phyloP scores from a whole-genome alignment of 1,140 invertebrate species.

The Stegodyphus dumicola region DNA sequence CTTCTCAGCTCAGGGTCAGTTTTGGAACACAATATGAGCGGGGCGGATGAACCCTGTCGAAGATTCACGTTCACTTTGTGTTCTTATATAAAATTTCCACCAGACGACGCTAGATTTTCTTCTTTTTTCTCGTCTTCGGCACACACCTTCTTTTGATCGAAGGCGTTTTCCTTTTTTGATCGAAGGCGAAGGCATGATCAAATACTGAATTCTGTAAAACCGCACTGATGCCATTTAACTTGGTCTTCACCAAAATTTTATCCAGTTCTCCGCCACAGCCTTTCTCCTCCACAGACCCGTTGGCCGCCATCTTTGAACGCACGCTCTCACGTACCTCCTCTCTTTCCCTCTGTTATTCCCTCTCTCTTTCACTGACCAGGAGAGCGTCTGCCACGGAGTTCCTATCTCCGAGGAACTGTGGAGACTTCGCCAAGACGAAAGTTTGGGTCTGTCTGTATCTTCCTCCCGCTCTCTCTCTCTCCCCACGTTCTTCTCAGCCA shows the following conservation, averaged over 20 bases:
- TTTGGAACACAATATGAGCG: conserved; percentile 40
- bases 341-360: conserved; percentile 5
- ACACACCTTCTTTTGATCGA: too few species aligned
- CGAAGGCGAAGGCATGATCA: conserved; percentile 16
- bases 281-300: conserved; percentile 34
- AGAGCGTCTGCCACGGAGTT: not conserved
- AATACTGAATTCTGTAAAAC: not conserved
- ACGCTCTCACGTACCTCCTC: conserved; percentile 7
- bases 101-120: conserved; percentile 5
- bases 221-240: not conserved
- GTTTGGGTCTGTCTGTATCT: not conserved
- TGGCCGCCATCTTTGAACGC: conserved; percentile 43
- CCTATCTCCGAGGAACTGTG: not conserved
- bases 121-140: not conserved
- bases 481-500: too few species aligned
- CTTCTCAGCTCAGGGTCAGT: conserved; percentile 17
- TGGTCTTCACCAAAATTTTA: conserved; percentile 1
- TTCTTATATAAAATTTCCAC: conserved; percentile 10
- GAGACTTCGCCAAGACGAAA: not conserved
- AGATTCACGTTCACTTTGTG: conserved; percentile 18
- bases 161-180: not conserved
- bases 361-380: not conserved
- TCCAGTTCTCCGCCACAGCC: conserved; percentile 29
- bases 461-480: not conserved
- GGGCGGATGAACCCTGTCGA: conserved; percentile 28